Base-by-base conservation (phyloP, 2,113 vertebrate genomes). In the Chascanopsetta lugubris region DNA sequence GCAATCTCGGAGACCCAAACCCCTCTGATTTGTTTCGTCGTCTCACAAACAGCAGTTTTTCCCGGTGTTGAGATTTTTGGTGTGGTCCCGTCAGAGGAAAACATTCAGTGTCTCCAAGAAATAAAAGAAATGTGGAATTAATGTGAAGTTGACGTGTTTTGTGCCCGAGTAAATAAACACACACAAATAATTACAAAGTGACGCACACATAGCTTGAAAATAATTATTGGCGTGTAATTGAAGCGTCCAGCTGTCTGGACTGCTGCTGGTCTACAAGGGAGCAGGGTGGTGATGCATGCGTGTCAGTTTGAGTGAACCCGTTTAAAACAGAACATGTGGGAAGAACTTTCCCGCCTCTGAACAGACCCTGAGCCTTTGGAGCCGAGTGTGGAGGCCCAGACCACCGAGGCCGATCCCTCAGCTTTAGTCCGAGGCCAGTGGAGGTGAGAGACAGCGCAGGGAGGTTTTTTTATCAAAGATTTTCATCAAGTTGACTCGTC, bases 301-400 rank as follows among this genome's bases (percentile, higher is more conserved):
- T 59, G 58, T 59, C 30, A 69, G 54, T 70, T 22, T 36, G 26
- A 26, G 56, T 57, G 57, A 81, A 69, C 26, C 57, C 61, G 56
- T 80, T 80, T 53, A 51, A 54, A 73, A 49, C 24, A 59, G 25
- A 77, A 76, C 22, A 75, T 86, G 73, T 82, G 85, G 78, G 76
- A 78, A 89, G 87, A 77, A 63, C 45, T 72, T 38, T n/a, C 3
- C 7, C 71, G 73, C 76, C 69, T 75, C 76, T 66, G 43, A 68
- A 73, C 66, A 80, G 43, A 84, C 72, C 56, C 20, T 79, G 59
- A 88, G 78, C 82, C 71, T 63, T 55, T 69, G 30, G 77, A 90
- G 81, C 77, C 77, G 40, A 73, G 59, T 73, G 59, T 68, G 54
- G 77, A 80, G 67, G 67, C 34, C 71, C 64, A 79, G 80, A 77